Base-by-base conservation (phyloP, 2,797 vertebrate genomes). In the Phoeniculus purpureus region DNA sequence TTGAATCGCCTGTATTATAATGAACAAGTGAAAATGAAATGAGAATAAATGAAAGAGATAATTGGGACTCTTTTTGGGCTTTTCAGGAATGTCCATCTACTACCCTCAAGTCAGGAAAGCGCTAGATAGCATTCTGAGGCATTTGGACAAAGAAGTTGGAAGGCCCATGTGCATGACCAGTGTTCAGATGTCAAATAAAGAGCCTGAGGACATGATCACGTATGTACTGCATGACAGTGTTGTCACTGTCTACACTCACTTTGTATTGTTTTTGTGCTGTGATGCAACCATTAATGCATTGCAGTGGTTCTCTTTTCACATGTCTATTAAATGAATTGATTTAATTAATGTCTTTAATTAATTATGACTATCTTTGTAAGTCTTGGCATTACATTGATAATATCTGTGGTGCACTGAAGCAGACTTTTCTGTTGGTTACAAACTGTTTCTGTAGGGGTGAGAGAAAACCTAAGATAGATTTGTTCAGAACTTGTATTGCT, bases 181-280 rank as follows among this genome's bases (percentile, higher is more conserved):
- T 22, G 98, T 99, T 61, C 99, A 99, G 97, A 99, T 99, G 99
- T 99, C 99, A 80, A 99, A 99, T 93, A 99, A 99, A 95, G 99
- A 99, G 91, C 99, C 99, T 6, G 99, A 99, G 97, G 99, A 99
- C 93, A 99, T 99, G 99, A 99, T 99, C 90, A 99, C 99, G 99
- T 99, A 97, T 22, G 99, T 98, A 96, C 51, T 25, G 22, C 66
- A 62, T 71, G 26, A 26, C 47, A 27, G 0, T 67, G 66, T 73
- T 78, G 62, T 77, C 5, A 2, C 26, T 58, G 34, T 75, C 45
- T 37, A 40, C 15, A 11, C 18, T 71, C 66, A 26, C 0, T 0
- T 74, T 18, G 3, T 40, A 2, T 17, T 60, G 19, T 29, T 66
- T 59, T 65, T 82, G 12, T 45, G 23, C 25, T 66, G 47, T 45